phyloP scores from a whole-genome alignment of 2,113 vertebrate genomes.

The Paramormyrops kingsleyae region DNA sequence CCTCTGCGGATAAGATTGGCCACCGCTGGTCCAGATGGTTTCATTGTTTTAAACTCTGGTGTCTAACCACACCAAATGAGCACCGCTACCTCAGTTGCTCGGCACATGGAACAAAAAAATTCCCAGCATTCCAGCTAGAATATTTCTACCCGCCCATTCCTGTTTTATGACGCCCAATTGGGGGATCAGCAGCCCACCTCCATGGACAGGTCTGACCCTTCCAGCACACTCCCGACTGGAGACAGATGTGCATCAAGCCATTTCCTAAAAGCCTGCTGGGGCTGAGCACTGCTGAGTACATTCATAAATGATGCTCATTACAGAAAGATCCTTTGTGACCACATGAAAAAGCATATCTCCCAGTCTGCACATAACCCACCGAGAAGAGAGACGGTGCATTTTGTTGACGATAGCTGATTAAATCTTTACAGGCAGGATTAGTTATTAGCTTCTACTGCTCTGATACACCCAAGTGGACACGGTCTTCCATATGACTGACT shows the following conservation, averaged over 20 bases:
- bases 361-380: background rate
- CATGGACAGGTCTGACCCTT: background rate
- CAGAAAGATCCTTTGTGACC: background rate
- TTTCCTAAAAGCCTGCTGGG: background rate
- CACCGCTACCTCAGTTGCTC: background rate
- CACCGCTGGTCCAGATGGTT: too few relatives aligned
- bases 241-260: background rate
- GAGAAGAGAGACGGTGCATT: background rate
- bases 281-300: background rate
- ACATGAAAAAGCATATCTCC: background rate
- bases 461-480: background rate
- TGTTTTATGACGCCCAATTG: background rate
- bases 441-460: background rate
- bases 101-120: background rate
- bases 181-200: background rate
- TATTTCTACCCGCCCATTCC: background rate
- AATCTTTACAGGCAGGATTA: background rate
- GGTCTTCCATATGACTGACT: background rate
- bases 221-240: background rate
- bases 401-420: background rate
- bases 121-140: background rate
- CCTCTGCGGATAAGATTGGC: too few relatives aligned
- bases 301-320: background rate
- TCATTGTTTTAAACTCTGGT: background rate
- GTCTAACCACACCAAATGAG: background rate